Base-by-base conservation (phyloP, 2,888 invertebrate genomes). In the Neoaliturus tenellus region DNA sequence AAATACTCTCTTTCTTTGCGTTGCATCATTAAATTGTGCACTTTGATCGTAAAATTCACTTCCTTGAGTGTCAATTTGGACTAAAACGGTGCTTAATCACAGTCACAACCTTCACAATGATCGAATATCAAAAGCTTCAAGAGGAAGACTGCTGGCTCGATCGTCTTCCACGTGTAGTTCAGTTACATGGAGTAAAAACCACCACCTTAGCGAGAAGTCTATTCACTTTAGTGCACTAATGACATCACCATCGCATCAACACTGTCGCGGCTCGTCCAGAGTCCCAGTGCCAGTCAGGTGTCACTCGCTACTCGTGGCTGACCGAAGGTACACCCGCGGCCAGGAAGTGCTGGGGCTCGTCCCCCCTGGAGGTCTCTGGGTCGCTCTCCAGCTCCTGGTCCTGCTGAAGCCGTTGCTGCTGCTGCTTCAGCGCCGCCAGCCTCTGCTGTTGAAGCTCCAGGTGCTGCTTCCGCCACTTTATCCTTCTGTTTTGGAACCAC, bases 401-500 rank as follows among this genome's bases (percentile, higher is more conserved):
- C 17, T 84, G 84, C 39, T 84, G 84, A 23, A 81, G 84, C 23
- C 73, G 35, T 25, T 84, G 84, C 28, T 83, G 83, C n/a, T 84
- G 91, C 86, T 92, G 92, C 87, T 92, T 92, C 84, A 93, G 89
- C n/a, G 91, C 92, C 93, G 92, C 97, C 84, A 98, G 91, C 28
- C 97, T 92, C 88, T 97, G 97, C 90, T 98, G 97, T 51, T 98
- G 98, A 88, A 98, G 94, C 89, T 98, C 98, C 88, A 98, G 91
- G 88, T 98, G 98, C 89, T 98, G 97, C 89, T 99, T 99, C 78
- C 98, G 93, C 98, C 98, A 98, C 92, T 98, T 98, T 87, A 99
- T 99, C 55, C 98, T 93, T 4, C 98, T 93, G 90, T 98, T 98
- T 91, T 98, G 98, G 90, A 97, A 97, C 97, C 97, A 97, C 4